Conservation (phyloP, 2,797 vertebrate genomes). For the Poliocrania exsul region DNA sequence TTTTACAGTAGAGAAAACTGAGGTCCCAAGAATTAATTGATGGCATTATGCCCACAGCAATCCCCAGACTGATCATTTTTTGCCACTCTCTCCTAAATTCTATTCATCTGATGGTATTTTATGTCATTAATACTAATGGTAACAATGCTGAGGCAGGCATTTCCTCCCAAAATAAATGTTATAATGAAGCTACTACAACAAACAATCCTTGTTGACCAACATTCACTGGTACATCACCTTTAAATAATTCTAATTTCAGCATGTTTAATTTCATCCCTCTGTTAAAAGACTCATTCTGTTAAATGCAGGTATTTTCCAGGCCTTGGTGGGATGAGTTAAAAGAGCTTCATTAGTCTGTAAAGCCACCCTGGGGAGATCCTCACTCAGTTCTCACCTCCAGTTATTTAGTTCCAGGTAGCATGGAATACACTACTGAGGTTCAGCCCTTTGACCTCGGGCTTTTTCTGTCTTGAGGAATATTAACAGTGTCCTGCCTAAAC, state of each 20-base stretch:
- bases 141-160: not conserved
- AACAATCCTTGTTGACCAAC: not conserved
- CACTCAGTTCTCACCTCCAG: not conserved
- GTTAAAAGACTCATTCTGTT: not conserved
- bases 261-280: not conserved
- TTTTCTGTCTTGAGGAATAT: not conserved
- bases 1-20: not conserved
- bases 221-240: not conserved
- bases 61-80: not conserved
- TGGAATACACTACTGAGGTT: not conserved
- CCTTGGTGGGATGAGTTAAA: not conserved
- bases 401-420: not conserved
- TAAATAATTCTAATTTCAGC: not conserved
- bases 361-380: not conserved
- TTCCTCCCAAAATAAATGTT: not conserved
- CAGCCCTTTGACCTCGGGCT: not conserved
- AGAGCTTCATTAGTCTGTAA: not conserved
- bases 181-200: not conserved
- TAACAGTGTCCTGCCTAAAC: not conserved
- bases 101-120: not conserved
- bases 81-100: not conserved
- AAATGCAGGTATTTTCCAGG: not conserved
- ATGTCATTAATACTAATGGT: not conserved
- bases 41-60: not conserved
- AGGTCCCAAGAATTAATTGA: not conserved